Percentiles rank a stretch among this genome's conserved stretches.
Conservation (phyloP, 1,140 invertebrate genomes). For the Sitophilus oryzae region DNA sequence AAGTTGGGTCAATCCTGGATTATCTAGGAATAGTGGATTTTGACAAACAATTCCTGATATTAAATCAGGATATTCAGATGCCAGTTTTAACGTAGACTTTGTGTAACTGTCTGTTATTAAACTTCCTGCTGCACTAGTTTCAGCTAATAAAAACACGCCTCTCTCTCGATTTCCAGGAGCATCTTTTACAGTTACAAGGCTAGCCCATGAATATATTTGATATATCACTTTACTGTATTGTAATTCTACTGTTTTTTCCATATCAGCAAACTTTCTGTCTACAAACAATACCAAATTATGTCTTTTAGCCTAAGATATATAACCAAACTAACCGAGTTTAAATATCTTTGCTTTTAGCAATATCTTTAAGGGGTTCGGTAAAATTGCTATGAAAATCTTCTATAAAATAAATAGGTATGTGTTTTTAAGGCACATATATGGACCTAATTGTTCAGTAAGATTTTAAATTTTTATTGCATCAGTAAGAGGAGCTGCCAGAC, state of each 20-base stretch:
- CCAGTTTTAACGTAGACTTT: constrained; percentile 62
- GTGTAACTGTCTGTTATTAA: constrained; percentile 67
- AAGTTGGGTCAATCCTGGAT: constrained; percentile 77
- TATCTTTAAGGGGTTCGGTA: constrained; percentile 53
- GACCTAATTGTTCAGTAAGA: constrained; percentile 67
- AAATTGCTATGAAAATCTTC: constrained; percentile 69
- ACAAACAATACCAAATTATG: constrained; percentile 91
- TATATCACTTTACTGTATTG: constrained; percentile 75
- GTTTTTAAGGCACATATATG: constrained; percentile 80
- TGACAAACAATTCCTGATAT: too few species aligned
- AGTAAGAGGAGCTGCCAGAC: constrained; percentile 77
- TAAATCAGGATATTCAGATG: too few species aligned
- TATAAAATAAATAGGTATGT: constrained; percentile 87
- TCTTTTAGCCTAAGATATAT: constrained; percentile 60
- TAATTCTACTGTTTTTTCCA: constrained; percentile 82
- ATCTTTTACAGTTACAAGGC: constrained; percentile 75
- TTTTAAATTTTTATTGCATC: constrained; percentile 62
- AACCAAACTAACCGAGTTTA: too few species aligned
- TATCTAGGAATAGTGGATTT: too few species aligned
- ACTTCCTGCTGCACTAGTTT: too few species aligned
- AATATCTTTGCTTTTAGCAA: constrained; percentile 79
- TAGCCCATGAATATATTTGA: constrained; percentile 77
- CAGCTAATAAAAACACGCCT: too few species aligned
- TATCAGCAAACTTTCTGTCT: constrained; percentile 95
- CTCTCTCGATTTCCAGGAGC: too few species aligned